Evolutionary conservation across 2,888 invertebrate species (phyloP).

Genomic region (Ophion ventricosus): DNA sequence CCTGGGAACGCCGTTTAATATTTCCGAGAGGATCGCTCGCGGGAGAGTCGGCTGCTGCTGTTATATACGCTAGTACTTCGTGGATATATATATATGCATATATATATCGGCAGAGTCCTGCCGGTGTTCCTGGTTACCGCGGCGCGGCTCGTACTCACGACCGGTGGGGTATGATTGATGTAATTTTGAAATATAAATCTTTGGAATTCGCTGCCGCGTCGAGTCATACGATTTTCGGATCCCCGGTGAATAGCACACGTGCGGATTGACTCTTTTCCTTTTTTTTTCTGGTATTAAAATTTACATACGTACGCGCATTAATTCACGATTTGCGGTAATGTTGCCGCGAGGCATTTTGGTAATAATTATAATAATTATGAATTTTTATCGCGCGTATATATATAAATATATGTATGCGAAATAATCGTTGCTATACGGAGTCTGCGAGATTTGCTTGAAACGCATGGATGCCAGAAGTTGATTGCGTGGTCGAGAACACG

Average conservation of each 20-base stretch:
- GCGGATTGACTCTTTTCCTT: not conserved
- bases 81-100: slow-evolving; percentile 12
- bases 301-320: not conserved
- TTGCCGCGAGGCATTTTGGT: not conserved
- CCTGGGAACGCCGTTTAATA: slow-evolving; percentile 78
- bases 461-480: slow-evolving; percentile 1
- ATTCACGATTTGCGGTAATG: not conserved
- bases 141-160: slow-evolving; percentile 1
- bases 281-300: not conserved
- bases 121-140: slow-evolving; percentile 41
- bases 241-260: not conserved
- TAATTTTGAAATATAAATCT: slow-evolving; percentile 65
- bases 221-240: slow-evolving; percentile 29
- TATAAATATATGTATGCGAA: too few relatives aligned
- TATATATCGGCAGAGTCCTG: not conserved
- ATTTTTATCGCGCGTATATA: slow-evolving; percentile 4
- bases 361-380: not conserved
- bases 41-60: slow-evolving; percentile 57
- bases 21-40: slow-evolving; percentile 73
- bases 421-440: not conserved
- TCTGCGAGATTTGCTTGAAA: not conserved
- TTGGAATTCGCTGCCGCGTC: slow-evolving; percentile 46
- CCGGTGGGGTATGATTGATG: slow-evolving; percentile 62
- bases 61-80: slow-evolving; percentile 16
- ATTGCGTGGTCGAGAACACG: slow-evolving; percentile 13